Conservation (phyloP, 2,113 vertebrate species). For the Progne subis region DNA sequence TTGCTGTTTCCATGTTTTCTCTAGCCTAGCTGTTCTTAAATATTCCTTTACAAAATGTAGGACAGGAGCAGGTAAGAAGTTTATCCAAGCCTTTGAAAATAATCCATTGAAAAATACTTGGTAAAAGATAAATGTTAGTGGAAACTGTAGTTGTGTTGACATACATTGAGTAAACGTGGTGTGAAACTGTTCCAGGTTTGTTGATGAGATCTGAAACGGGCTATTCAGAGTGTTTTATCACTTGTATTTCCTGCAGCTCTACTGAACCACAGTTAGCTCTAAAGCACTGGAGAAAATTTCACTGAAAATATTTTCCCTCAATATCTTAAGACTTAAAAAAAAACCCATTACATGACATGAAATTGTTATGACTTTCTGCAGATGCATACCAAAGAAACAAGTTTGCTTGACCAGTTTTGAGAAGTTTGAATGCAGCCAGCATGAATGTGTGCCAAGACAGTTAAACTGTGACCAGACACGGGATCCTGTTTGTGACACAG, state of each 20-base stretch:
- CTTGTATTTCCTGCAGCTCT: neutral
- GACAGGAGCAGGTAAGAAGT: neutral
- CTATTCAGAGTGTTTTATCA: neutral
- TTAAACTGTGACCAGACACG: slow-evolving; percentile 81
- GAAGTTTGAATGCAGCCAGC: slow-evolving; percentile 85
- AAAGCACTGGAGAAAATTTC: neutral
- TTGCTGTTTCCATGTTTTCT: neutral
- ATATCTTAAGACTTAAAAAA: neutral
- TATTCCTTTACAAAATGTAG: neutral
- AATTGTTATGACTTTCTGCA: slow-evolving; percentile 60
- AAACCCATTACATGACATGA: neutral
- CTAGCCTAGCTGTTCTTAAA: neutral
- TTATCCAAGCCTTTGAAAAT: neutral
- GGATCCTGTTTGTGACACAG: slow-evolving; percentile 91
- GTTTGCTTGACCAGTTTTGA: slow-evolving; percentile 90
- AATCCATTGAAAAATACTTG: neutral
- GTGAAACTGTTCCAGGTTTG: neutral
- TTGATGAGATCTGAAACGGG: neutral
- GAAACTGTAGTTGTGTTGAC: neutral
- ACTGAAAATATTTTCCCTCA: neutral
- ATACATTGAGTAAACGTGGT: neutral
- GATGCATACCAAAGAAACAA: slow-evolving; percentile 86
- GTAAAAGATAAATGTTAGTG: neutral
- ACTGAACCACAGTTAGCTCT: neutral
- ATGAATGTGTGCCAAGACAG: slow-evolving; percentile 86